Base-by-base conservation (phyloP, 2,113 vertebrate species). In the Stigmatopora nigra region DNA sequence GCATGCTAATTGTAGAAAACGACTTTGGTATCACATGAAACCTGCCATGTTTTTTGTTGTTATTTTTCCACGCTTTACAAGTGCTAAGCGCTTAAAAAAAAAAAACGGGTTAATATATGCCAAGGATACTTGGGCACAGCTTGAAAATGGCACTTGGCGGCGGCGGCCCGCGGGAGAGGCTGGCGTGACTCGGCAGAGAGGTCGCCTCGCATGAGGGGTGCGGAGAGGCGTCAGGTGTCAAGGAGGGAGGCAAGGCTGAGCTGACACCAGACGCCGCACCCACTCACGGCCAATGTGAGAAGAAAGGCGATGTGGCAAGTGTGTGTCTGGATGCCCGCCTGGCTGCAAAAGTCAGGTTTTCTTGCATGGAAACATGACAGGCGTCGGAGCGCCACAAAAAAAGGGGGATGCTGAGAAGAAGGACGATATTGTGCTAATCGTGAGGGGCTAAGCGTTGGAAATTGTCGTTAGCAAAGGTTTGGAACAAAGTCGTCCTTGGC, bases 21-120 rank as follows among this genome's bases (percentile, higher is more conserved):
- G 80, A 84, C 78, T 81, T 80, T 82, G 68, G 71, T 67, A 64
- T 70, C 62, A 69, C 77, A 71, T 82, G 73, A 81, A 79, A 79
- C 19, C 47, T 70, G 77, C 75, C 77, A 63, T 49, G 36, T 72
- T 68, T 73, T 73, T 70, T 8, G 9, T 70, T 8, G 9, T 4
- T 57, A 14, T 57, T 58, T 58, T 58, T 31, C 17, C 17, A 36
- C 62, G 61, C 68, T 65, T 73, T 8, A 74, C 38, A 68, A 73
- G 70, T 55, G 57, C n/a, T 11, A 69, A 80, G 68, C 79, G 77
- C 80, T 77, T 78, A 69, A 22, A 75, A 61, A 71, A 61, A 71
- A 78, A 78, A 47, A 64, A 31, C 56, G 56, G 15, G 64, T 44
- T 48, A 64, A 81, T 71, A 70, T 57, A 62, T 71, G 57, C 63